Evolutionary conservation across 2,113 vertebrate species (phyloP), one percentile per base, ranked within the genome.

Genomic region (Mus pahari): DNA sequence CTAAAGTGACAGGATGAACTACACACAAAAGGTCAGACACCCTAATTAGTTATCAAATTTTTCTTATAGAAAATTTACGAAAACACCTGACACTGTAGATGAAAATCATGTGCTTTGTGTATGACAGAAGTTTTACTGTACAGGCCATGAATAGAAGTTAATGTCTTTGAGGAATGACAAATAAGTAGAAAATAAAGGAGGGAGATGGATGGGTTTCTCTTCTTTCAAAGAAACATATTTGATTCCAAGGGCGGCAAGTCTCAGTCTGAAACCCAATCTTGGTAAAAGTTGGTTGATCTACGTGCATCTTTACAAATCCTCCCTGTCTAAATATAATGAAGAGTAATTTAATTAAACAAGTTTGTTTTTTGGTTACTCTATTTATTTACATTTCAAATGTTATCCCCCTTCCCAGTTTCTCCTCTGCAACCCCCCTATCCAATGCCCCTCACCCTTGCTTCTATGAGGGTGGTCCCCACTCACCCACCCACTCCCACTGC

Each of bases 171-270:
- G 42, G 64, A 39, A 92, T 90, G 45, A 20, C 19, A 86, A 26
- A 3, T 64, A 81, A 81, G 12, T 73, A 88, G 36, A 50, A 26
- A 24, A 64, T 77, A 83, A 73, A 48, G 42, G 28, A 58, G 2
- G 1, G 3, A 53, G 5, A 83, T 58, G 45, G 74, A 39, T 86
- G 20, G 3, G 19, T 88, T 96, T n/a, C 14, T 24, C 24, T 90
- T 83, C 73, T 92, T 45, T 55, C n/a, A 42, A 86, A 96, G 55
- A 70, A 79, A 53, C 2, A 60, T 62, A 74, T 17, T 82, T 92
- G 20, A 36, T 36, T 79, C 84, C 36, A 81, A 7, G 26, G 24
- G 48, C 28, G 31, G 71, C 13, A 55, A 92, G 68, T 70, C 3
- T 58, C 17, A 36, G 24, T 82, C 39, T 94, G 60, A 75, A 45